Conservation (phyloP, 1,140 invertebrate genomes). For the Pristionchus pacificus region DNA sequence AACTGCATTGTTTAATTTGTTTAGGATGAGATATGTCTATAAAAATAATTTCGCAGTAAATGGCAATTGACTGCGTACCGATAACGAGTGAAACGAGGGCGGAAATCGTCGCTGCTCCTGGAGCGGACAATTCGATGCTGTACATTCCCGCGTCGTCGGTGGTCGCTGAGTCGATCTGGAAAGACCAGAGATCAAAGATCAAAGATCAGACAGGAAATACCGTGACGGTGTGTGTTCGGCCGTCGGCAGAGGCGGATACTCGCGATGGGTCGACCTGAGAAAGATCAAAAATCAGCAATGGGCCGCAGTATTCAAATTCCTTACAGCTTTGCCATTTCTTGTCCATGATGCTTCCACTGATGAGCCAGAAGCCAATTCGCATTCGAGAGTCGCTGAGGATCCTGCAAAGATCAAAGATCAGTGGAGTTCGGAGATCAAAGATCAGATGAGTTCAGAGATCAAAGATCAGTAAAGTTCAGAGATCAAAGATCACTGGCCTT, state of each 20-base stretch:
- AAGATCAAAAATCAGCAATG: too few species aligned
- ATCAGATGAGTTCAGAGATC: too few species aligned
- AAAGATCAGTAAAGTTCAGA: too few species aligned
- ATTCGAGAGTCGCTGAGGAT: conserved; percentile 76
- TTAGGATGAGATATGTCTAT: too few species aligned
- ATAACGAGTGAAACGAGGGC: conserved; percentile 82
- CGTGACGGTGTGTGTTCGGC: conserved; percentile 75
- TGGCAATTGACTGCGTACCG: too few species aligned
- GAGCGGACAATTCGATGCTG: conserved; percentile 85
- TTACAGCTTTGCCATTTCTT: conserved; percentile 92
- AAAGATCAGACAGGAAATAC: conserved; percentile 66
- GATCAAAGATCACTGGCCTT: too few species aligned
- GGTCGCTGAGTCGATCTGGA: conserved; percentile 11
- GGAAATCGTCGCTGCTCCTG: conserved; percentile 86
- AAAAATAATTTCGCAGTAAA: too few species aligned
- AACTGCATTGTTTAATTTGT: too few species aligned
- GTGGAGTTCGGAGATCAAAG: too few species aligned
- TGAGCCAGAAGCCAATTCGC: conserved; percentile 71
- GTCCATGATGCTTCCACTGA: conserved; percentile 79
- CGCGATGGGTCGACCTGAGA: too few species aligned
- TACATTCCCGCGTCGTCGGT: conserved; percentile 84
- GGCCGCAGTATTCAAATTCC: not conserved
- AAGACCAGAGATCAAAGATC: conserved; percentile 1
- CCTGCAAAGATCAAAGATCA: too few species aligned
- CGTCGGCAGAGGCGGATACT: conserved; percentile 1